Percentiles rank a stretch among this genome's conserved stretches.
Conservation (phyloP, 2,113 vertebrate genomes). For the Ceyx cyanopectus region DNA sequence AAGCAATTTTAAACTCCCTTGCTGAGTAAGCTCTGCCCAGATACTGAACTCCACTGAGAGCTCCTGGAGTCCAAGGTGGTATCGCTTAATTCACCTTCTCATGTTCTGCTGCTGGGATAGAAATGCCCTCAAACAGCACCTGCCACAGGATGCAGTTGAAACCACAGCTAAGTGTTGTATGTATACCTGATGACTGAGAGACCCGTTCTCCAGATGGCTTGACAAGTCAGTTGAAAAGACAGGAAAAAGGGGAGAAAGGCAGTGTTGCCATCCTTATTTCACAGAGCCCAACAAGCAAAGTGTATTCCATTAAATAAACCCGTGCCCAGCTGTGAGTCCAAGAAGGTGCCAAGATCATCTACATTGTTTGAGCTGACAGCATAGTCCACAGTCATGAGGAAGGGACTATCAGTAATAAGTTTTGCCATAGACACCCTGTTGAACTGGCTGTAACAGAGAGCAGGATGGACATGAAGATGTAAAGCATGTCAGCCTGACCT, state of each 20-base stretch:
- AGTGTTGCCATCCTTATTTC: background rate
- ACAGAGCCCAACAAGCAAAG: background rate
- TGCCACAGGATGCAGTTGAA: constrained; percentile 22
- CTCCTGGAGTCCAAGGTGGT: constrained; percentile 22
- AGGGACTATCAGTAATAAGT: background rate
- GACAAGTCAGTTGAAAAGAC: background rate
- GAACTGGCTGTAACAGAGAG: background rate
- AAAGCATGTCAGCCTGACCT: background rate
- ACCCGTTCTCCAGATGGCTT: background rate
- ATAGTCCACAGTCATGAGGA: background rate
- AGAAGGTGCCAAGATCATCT: background rate
- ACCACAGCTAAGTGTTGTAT: background rate
- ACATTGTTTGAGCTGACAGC: background rate
- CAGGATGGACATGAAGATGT: background rate
- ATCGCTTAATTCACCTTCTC: background rate
- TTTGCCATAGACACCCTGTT: background rate
- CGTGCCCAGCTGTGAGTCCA: background rate
- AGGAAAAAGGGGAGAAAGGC: background rate
- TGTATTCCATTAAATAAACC: background rate
- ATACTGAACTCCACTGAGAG: background rate
- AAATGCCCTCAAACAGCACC: constrained; percentile 32
- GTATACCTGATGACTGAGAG: background rate
- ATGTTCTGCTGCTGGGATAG: background rate
- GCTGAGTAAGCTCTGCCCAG: constrained; percentile 28
- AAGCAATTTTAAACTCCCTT: constrained; percentile 55